phyloP scores from a whole-genome alignment of 2,888 invertebrate species.

The Choreutis nemorana region DNA sequence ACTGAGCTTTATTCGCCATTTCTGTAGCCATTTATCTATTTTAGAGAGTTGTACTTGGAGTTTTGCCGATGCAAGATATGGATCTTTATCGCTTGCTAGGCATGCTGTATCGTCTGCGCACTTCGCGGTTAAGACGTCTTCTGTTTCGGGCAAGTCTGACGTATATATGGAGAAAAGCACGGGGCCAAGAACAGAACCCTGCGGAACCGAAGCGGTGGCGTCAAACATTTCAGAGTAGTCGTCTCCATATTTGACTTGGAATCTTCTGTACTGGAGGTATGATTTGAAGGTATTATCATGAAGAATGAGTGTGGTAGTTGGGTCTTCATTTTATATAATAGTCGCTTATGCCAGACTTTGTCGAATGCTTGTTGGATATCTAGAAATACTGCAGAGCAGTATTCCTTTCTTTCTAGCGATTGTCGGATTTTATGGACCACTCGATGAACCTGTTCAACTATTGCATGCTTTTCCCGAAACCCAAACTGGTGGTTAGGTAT shows the following conservation, averaged over 20 bases:
- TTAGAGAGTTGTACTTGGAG: too few relatives aligned
- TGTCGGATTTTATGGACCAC: neutral
- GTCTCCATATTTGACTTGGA: neutral
- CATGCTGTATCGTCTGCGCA: conserved; percentile 1
- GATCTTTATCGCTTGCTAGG: conserved; percentile 9
- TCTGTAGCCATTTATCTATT: too few relatives aligned
- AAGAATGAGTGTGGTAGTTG: neutral
- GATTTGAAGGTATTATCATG: neutral
- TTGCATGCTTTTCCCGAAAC: too few relatives aligned
- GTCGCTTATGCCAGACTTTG: conserved; percentile 1
- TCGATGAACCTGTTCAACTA: too few relatives aligned
- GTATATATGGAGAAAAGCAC: neutral
- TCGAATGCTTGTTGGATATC: neutral
- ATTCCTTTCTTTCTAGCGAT: neutral
- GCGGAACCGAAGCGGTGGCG: neutral
- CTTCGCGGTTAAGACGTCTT: neutral
- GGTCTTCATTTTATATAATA: neutral
- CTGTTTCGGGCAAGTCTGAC: neutral
- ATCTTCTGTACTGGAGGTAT: neutral
- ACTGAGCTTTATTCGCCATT: too few relatives aligned
- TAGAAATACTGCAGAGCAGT: too few relatives aligned
- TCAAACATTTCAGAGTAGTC: neutral
- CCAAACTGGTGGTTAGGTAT: conserved; percentile 1
- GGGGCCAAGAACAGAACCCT: conserved; percentile 1
- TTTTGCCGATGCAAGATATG: too few relatives aligned